Conservation (phyloP, 2,113 vertebrate genomes). For the Thymallus thymallus region DNA sequence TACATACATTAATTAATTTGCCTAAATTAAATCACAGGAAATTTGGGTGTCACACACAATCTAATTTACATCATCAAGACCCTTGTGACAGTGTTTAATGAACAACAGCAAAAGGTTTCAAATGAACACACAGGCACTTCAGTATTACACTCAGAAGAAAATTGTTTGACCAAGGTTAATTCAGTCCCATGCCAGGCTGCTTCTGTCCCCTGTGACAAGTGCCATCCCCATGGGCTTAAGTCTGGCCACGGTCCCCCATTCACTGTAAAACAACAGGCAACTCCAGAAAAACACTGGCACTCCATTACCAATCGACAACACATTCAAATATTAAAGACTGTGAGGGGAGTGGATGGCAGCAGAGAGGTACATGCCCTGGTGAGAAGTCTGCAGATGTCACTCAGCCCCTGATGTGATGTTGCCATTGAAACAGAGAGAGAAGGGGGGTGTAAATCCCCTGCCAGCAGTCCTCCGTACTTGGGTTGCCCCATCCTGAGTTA, state of each 20-base stretch:
- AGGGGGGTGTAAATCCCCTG: neutral
- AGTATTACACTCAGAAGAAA: conserved; percentile 10
- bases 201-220: conserved; percentile 46
- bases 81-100: conserved; percentile 54
- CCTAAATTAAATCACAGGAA: conserved; percentile 3
- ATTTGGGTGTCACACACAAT: conserved; percentile 30
- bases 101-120: conserved; percentile 13
- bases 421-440: conserved; percentile 28
- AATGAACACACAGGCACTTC: conserved; percentile 29
- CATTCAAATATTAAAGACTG: conserved; percentile 76
- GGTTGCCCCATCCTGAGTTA: conserved; percentile 50
- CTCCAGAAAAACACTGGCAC: conserved; percentile 57
- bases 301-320: conserved; percentile 63
- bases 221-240: conserved; percentile 47
- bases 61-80: conserved; percentile 66
- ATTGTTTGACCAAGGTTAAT: conserved; percentile 36
- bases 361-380: conserved; percentile 60
- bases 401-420: conserved; percentile 23
- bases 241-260: conserved; percentile 24
- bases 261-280: conserved; percentile 39
- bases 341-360: conserved; percentile 27
- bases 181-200: conserved; percentile 52
- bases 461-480: conserved; percentile 1
- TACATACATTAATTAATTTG: conserved; percentile 22
- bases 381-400: conserved; percentile 76